These are phyloP conservation scores for Bubalus kerabau DNA, from an alignment of 2,113 vertebrate species.

Conservation along the genomic window DNA sequence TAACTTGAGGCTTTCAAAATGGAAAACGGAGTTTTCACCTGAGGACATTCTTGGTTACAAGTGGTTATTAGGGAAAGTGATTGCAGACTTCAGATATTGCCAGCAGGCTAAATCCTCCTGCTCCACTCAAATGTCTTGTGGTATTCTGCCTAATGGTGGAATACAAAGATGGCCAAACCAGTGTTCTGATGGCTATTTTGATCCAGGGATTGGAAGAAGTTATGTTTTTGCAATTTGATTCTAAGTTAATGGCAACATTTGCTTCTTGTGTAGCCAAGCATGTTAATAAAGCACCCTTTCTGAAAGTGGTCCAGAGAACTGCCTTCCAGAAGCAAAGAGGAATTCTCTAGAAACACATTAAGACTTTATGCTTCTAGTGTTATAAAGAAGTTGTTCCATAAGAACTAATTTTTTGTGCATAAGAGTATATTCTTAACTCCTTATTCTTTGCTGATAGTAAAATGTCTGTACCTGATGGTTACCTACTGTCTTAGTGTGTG, in stretches of 20 bases:
- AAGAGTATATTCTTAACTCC: neutral
- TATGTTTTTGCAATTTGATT: neutral
- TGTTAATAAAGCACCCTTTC: conserved; percentile 22
- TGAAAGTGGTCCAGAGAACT: neutral
- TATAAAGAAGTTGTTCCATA: neutral
- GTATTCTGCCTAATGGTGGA: neutral
- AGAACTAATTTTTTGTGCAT: neutral
- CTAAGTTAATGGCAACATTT: conserved; percentile 31
- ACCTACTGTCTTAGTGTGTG: neutral
- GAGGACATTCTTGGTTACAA: neutral
- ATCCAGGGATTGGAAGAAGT: neutral
- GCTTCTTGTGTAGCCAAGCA: neutral
- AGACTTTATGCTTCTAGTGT: neutral
- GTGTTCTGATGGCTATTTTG: neutral
- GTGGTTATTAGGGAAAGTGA: neutral
- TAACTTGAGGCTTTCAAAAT: conserved; percentile 32
- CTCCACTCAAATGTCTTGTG: neutral
- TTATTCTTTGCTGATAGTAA: neutral
- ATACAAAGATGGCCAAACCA: neutral
- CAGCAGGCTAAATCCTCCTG: neutral
- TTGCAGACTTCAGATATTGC: neutral
- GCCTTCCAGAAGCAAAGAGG: neutral
- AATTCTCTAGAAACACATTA: conserved; percentile 1
- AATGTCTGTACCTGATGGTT: neutral
- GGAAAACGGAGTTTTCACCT: neutral